Base-by-base conservation (phyloP, 1,140 invertebrate genomes). In the Pantala flavescens region DNA sequence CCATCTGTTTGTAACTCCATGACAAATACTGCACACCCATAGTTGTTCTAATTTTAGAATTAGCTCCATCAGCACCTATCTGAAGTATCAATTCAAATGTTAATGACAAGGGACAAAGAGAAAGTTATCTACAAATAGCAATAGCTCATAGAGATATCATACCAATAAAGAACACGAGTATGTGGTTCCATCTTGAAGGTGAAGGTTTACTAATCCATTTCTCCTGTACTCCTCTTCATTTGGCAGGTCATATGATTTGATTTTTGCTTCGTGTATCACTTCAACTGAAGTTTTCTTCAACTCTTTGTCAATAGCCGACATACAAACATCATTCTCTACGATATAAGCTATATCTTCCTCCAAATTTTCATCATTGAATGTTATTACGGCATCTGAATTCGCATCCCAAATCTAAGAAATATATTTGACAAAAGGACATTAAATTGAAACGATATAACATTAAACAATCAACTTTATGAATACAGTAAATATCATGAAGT, bases 31-130 rank as follows among this genome's bases (percentile, higher is more conserved):
- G 87, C 14, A 92, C 88, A 71, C 87, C 87, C 88, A 97, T 95
- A 19, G 89, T 83, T 77, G 90, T 84, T 11, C 97, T 86, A 14
- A 98, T 93, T 77, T 88, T 83, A 3, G 97, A 98, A 79, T 93
- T 93, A 7, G 88, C 89, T 0, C 97, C 97, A 87, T 99, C 97
- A 43, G 96, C 96, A 24, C 96, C 97, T 77, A 98, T 88, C 90
- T 93, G 82, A 73, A 87, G 85, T 63, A 1, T 63, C 12, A 14
- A 63, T 63, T 16, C 3, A 63, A 21, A 3, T 19, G 1, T 21
- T 63, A 14, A 3, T 14, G 3, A 21, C 3, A 63, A 16, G 3
- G 5, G 12, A 7, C 12, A 19, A 63, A 14, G 16, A 63, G 2
- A 7, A 12, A 16, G 5, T 63, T 19, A 14, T 63, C 49, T 36